Evolutionary conservation across 1,140 invertebrate species (phyloP).

Genomic region (Acyrthosiphon pisum): DNA sequence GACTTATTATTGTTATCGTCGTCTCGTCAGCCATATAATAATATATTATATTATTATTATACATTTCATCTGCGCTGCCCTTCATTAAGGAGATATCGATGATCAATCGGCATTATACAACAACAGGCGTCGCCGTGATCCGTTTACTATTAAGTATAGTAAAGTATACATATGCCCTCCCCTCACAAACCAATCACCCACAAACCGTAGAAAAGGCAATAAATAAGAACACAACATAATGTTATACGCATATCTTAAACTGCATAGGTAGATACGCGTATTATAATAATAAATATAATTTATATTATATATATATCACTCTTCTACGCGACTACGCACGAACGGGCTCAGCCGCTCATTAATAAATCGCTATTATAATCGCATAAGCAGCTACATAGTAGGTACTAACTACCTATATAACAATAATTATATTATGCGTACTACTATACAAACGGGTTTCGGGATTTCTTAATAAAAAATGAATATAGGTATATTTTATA

Average conservation of each 20-base stretch:
- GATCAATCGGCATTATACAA: slow-evolving; percentile 15
- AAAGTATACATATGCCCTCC: not conserved
- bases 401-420: no score
- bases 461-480: not conserved
- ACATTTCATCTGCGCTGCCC: not conserved
- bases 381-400: not conserved
- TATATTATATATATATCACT: no score
- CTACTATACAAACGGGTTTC: not conserved
- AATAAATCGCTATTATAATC: not conserved
- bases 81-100: slow-evolving; percentile 19
- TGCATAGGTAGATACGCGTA: not conserved
- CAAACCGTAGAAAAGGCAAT: not conserved
- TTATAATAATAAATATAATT: no score
- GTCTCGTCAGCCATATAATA: not conserved
- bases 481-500: no score
- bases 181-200: not conserved
- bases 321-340: not conserved
- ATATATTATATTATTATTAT: not conserved
- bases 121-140: slow-evolving; percentile 10
- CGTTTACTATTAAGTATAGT: not conserved
- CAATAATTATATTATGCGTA: no score
- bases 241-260: no score
- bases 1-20: not conserved
- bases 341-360: not conserved
- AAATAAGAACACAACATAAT: not conserved